These are phyloP conservation scores for Serrognathus titanus DNA, from an alignment of 2,888 invertebrate species.

Conservation along the genomic window DNA sequence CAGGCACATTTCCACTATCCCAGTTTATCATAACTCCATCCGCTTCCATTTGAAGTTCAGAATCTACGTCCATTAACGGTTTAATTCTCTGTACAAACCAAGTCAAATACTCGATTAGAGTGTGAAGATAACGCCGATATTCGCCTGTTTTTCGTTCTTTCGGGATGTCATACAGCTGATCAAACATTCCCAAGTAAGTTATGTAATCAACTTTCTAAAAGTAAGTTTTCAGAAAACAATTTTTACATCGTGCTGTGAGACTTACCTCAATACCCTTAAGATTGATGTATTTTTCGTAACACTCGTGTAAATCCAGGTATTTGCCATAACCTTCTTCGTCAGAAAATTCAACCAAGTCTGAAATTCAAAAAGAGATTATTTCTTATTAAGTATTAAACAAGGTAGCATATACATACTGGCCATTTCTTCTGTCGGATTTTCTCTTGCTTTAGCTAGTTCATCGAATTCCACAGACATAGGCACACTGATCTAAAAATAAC, in stretches of 20 bases:
- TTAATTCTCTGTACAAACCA: conserved; percentile 80
- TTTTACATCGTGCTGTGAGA: neutral
- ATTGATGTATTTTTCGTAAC: conserved; percentile 94
- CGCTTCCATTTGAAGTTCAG: conserved; percentile 73
- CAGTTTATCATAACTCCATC: conserved; percentile 83
- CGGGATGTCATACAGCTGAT: conserved; percentile 93
- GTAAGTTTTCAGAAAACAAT: neutral
- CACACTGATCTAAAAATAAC: conserved; percentile 67
- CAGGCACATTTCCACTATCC: conserved; percentile 86
- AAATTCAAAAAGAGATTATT: conserved; percentile 25
- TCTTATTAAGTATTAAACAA: neutral
- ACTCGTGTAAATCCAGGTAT: conserved; percentile 94
- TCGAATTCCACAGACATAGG: conserved; percentile 99
- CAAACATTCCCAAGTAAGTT: conserved; percentile 88
- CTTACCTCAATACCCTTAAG: conserved; percentile 89
- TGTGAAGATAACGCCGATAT: conserved; percentile 79
- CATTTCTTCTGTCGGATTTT: conserved; percentile 84
- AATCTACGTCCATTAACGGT: conserved; percentile 79
- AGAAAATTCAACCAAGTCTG: conserved; percentile 89
- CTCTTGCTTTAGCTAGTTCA: conserved; percentile 83
- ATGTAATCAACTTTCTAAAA: conserved; percentile 89
- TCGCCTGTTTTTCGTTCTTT: conserved; percentile 86
- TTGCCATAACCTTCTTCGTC: conserved; percentile 99
- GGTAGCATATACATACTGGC: conserved; percentile 56
- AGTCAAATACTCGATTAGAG: conserved; percentile 80